Evolutionary conservation across 2,888 invertebrate species (phyloP).

Genomic region (Penaeus monodon): DNA sequence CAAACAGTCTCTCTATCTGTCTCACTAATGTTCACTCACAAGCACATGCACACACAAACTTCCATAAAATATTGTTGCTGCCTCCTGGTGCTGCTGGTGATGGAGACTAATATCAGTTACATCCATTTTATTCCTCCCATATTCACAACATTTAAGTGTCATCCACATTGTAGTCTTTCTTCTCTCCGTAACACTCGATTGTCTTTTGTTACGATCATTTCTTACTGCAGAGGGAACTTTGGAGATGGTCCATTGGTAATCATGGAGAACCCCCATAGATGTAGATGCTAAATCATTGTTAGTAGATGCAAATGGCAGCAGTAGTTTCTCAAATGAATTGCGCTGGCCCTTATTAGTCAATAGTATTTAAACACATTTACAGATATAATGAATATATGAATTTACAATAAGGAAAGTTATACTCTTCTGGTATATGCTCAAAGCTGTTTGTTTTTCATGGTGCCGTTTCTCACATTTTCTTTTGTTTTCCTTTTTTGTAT

Average conservation of each 20-base stretch:
- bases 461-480: constrained; percentile 62
- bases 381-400: constrained; percentile 31
- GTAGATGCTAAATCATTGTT: constrained; percentile 56
- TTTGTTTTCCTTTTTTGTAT: constrained; percentile 65
- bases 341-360: constrained; percentile 58
- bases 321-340: constrained; percentile 54
- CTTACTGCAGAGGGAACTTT: constrained; percentile 59
- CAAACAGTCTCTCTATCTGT: too few species aligned
- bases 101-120: constrained; percentile 39
- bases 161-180: constrained; percentile 53
- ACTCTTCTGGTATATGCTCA: constrained; percentile 62
- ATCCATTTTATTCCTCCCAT: constrained; percentile 31
- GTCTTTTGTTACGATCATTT: constrained; percentile 56
- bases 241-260: constrained; percentile 61
- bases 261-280: constrained; percentile 56
- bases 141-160: constrained; percentile 32
- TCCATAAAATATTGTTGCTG: constrained; percentile 27
- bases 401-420: constrained; percentile 58
- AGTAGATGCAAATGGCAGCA: constrained; percentile 57
- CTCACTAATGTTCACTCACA: too few species aligned
- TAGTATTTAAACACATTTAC: constrained; percentile 59
- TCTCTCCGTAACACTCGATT: constrained; percentile 55
- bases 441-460: constrained; percentile 60
- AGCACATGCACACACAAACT: constrained; percentile 4
- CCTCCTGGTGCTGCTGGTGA: constrained; percentile 33